A percentile compares a stretch with the other conserved stretches of the same genome.
Conservation (phyloP, 1,140 invertebrate genomes). For the Heliothis virescens region DNA sequence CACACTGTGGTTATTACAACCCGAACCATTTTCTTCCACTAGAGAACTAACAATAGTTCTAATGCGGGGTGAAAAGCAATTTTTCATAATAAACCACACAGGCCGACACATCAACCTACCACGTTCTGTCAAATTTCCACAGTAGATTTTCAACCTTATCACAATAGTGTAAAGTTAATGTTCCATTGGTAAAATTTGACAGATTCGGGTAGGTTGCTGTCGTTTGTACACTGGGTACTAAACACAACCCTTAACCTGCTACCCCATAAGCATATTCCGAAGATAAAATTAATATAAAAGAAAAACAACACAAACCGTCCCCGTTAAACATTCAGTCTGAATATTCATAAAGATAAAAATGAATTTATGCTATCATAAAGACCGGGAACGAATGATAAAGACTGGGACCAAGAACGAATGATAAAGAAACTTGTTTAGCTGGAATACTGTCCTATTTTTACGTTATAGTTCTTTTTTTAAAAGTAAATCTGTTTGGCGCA, state of each 20-base stretch:
- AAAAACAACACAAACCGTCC: constrained; percentile 39
- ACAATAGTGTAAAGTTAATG: too few relatives aligned
- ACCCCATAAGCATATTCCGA: not conserved
- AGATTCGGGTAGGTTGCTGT: not conserved
- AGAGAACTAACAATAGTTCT: too few relatives aligned
- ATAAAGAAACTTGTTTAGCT: constrained; percentile 35
- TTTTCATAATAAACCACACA: too few relatives aligned
- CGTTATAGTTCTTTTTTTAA: not conserved
- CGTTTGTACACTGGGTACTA: not conserved
- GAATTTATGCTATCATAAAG: constrained; percentile 70
- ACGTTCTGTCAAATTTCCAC: too few relatives aligned
- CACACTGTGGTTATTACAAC: too few relatives aligned
- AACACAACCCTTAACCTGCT: constrained; percentile 11
- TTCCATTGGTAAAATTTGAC: too few relatives aligned
- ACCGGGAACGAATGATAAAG: constrained; percentile 40
- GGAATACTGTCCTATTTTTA: constrained; percentile 3
- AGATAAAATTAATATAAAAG: constrained; percentile 30
- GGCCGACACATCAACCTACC: too few relatives aligned
- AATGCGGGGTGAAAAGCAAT: too few relatives aligned
- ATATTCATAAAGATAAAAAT: constrained; percentile 73
- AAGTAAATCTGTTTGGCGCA: not conserved
- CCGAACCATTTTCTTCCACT: too few relatives aligned
- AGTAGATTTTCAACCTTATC: too few relatives aligned
- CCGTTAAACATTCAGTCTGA: constrained; percentile 63
- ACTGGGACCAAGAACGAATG: constrained; percentile 26